These are phyloP conservation scores for Dermatemys mawii DNA, from an alignment of 2,113 vertebrate genomes.

Conservation along the genomic window DNA sequence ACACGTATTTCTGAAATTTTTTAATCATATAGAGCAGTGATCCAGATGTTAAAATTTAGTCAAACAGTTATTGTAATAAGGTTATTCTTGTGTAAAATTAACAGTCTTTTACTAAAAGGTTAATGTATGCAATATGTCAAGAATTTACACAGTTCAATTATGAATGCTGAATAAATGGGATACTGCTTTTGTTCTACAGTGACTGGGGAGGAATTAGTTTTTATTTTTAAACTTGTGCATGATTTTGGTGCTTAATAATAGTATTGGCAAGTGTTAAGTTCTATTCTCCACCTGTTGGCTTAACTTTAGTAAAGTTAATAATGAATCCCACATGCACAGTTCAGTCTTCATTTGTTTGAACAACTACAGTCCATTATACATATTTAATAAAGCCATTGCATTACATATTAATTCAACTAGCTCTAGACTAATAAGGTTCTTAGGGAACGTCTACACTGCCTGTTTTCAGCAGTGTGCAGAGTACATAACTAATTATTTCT, in stretches of 20 bases:
- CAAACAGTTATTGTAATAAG: neutral
- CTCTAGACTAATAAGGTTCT: neutral
- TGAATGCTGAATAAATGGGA: neutral
- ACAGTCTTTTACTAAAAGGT: constrained; percentile 17
- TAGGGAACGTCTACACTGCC: neutral
- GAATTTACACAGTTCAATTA: neutral
- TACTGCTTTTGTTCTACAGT: neutral
- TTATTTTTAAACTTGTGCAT: neutral
- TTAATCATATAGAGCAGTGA: neutral
- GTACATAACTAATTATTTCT: neutral
- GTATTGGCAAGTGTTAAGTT: neutral
- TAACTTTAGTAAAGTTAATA: neutral
- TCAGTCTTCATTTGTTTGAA: neutral
- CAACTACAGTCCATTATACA: neutral
- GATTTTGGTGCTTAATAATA: neutral
- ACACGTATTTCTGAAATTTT: neutral
- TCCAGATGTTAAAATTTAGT: constrained; percentile 7
- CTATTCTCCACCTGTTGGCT: neutral
- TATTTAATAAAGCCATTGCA: neutral
- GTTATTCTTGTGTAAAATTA: neutral
- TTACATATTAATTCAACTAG: fast-evolving
- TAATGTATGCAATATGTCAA: neutral
- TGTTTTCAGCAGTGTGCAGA: neutral
- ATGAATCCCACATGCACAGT: neutral
- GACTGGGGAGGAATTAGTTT: neutral